These are phyloP conservation scores for Drosophila kuntzei DNA, from an alignment of 2,888 invertebrate genomes.

Conservation along the genomic window DNA sequence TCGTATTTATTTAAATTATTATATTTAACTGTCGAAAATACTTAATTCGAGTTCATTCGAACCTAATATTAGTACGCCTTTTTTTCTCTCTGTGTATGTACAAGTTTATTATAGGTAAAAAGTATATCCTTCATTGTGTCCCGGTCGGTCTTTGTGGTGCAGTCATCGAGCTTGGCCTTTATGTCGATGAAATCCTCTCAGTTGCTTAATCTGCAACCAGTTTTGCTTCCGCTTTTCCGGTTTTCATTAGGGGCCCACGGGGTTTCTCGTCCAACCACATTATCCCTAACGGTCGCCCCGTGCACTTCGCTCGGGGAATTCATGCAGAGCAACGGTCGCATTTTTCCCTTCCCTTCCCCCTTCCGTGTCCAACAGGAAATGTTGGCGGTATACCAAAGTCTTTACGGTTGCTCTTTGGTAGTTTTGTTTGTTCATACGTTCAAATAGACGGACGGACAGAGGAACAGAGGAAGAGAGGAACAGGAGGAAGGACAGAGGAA, in stretches of 20 bases:
- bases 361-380: conserved; percentile 48
- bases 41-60: too few species aligned
- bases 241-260: conserved; percentile 69
- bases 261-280: conserved; percentile 53
- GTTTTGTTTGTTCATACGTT: conserved; percentile 8
- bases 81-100: too few species aligned
- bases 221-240: conserved; percentile 73
- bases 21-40: too few species aligned
- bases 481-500: conserved; percentile 10
- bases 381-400: conserved; percentile 39
- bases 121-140: conserved; percentile 16
- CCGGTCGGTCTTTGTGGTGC: conserved; percentile 14
- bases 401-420: conserved; percentile 27
- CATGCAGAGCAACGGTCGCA: conserved; percentile 14
- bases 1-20: too few species aligned
- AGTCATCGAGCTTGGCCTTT: conserved; percentile 53
- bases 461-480: background rate
- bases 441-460: background rate
- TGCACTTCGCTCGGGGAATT: conserved; percentile 59
- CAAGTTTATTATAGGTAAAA: background rate
- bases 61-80: too few species aligned
- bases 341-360: background rate
- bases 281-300: conserved; percentile 46
- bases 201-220: conserved; percentile 77
- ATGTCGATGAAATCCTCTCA: conserved; percentile 74